Conservation (phyloP, 2,113 vertebrate genomes). For the Varanus komodoensis region DNA sequence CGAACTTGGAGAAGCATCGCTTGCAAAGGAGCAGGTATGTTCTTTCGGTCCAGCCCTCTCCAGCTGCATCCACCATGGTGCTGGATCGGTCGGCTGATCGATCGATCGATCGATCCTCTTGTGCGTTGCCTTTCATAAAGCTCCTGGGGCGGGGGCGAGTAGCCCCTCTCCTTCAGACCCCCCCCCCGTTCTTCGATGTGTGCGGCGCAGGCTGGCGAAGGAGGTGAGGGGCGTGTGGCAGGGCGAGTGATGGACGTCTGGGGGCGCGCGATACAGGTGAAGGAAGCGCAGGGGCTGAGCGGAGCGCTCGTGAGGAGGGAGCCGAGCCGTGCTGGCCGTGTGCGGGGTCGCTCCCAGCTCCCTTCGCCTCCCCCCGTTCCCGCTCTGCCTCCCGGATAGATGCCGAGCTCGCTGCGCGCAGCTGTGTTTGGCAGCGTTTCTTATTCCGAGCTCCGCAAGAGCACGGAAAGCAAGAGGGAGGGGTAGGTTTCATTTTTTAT, state of each 20-base stretch:
- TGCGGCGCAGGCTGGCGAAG: neutral
- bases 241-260: neutral
- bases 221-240: conserved; percentile 26
- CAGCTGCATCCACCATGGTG: neutral
- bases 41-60: neutral
- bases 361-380: neutral
- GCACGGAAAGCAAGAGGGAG: conserved; percentile 2
- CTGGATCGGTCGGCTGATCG: too few relatives aligned
- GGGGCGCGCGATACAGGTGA: conserved; percentile 27
- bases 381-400: conserved; percentile 12
- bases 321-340: conserved; percentile 9
- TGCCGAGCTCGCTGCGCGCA: conserved; percentile 43
- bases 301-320: conserved; percentile 8
- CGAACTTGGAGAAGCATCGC: conserved; percentile 13
- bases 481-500: neutral
- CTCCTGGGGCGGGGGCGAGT: neutral
- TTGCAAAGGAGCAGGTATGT: conserved; percentile 25
- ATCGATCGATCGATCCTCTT: neutral
- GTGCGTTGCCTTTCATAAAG: neutral
- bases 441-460: conserved; percentile 38
- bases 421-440: conserved; percentile 32
- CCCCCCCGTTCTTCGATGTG: neutral
- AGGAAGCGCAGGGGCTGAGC: neutral
- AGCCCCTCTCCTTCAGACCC: too few relatives aligned
- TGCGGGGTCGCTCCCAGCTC: too few relatives aligned